Evolutionary conservation across 2,797 vertebrate genomes (phyloP), one percentile per base, ranked within the genome.

Genomic region (Chelon labrosus): DNA sequence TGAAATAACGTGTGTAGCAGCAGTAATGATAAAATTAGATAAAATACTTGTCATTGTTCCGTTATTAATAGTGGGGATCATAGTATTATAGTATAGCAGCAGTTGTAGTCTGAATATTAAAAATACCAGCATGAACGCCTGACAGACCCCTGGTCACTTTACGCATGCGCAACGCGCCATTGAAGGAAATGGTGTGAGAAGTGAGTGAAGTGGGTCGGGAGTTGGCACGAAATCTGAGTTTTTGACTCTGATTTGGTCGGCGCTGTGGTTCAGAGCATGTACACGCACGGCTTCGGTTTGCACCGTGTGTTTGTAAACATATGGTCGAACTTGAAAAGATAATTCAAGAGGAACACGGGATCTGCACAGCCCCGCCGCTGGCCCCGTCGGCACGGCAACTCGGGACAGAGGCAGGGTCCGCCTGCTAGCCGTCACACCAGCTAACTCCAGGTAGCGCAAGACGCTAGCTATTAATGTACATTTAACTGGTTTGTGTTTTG

Each of bases 101-200:
- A 35, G 6, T 7, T 35, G 31, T 35, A 35, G 31, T 35, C 31
- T 35, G 31, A 35, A 8, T 35, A 8, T 35, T 35, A 35, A 35
- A 14, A 44, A 44, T 16, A 17, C 42, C 42, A 44, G 20, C n/a
- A 4, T 37, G 20, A 38, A 58, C 25, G 7, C n/a, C 12, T 31
- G 37, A 47, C 19, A 22, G 52, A 6, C 3, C 5, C 3, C 7
- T 31, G 3, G 50, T 44, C 5, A 0, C 19, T 63, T 53, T 51
- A 50, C 89, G 80, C 91, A 90, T 88, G 90, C 89, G 90, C 88
- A 86, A 17, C 31, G 57, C 56, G 75, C 68, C 64, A 53, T 35
- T 47, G 77, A n/a, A 77, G 77, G 71, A 75, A 75, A 59, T 8
- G 0, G 66, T 58, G 54, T 25, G 55, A 70, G 79, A 51, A 50